Evolutionary conservation across 2,113 vertebrate genomes (phyloP), one percentile per base, ranked within the genome.

Genomic region (Thamnaconus septentrionalis): DNA sequence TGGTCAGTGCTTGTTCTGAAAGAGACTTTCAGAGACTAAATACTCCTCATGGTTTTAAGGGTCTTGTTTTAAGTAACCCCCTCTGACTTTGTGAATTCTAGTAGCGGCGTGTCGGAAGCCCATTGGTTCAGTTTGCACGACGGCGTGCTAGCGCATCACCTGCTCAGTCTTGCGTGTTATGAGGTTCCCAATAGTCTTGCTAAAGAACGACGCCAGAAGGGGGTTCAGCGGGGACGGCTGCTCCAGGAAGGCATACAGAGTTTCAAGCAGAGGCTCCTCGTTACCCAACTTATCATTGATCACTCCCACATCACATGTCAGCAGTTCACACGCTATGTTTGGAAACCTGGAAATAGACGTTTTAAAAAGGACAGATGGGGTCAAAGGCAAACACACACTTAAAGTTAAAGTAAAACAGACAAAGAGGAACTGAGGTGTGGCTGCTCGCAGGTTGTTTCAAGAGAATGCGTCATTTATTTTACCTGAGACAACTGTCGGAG

Each of bases 161-260:
- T 99, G 97, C 31, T 98, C 96, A 0, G 96, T 96, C 88, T 97
- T 99, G 7, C 97, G 93, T 44, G 95, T 93, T 47, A 99, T 97
- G 80, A 99, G 94, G 77, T 94, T 96, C 66, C 97, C 96, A 41
- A 98, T 94, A 59, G 96, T 96, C 90, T 98, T 99, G 92, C 96
- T 99, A 85, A 98, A 98, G 90, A 99, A 99, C 66, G 96, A 98
- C 71, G 96, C 96, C 9, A 99, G 94, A 78, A 99, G 91, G 40
- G 97, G 96, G 79, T 99, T 99, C 63, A 99, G 87, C 0, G 96
- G 96, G 0, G 96, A 94, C 55, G 96, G 94, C 3, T 92, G 95
- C 75, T 94, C 93, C 86, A 99, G 75, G 88, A 99, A 98, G 70
- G 91, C 84, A 3, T 96, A 98, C 7, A 99, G 93, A 62, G 90